A percentile compares a stretch with the other conserved stretches of the same genome.
phyloP scores from a whole-genome alignment of 2,113 vertebrate species.

The Amphiprion percula region DNA sequence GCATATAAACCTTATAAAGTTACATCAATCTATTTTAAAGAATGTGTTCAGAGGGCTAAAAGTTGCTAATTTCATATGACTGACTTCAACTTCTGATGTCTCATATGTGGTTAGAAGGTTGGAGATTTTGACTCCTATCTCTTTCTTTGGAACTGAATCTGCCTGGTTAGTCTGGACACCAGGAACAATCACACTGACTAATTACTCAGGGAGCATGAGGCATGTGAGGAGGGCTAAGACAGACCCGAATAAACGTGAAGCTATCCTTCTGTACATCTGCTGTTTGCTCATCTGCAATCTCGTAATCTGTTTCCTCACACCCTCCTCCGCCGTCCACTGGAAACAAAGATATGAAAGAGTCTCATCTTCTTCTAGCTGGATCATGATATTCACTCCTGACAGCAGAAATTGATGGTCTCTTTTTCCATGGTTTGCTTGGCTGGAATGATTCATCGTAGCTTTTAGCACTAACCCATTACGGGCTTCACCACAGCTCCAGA shows the following conservation, averaged over 20 bases:
- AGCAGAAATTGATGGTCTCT: conserved; percentile 46
- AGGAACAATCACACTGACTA: conserved; percentile 4
- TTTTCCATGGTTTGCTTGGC: conserved; percentile 55
- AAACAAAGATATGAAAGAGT: conserved; percentile 45
- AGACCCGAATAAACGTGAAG: background rate
- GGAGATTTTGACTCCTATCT: background rate
- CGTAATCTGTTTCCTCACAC: conserved; percentile 16
- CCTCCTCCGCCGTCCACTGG: background rate
- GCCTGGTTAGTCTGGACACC: background rate
- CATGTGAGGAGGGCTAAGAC: conserved; percentile 2
- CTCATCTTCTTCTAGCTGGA: conserved; percentile 41
- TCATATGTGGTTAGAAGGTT: background rate
- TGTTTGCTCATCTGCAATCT: conserved; percentile 14
- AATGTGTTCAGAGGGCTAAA: too few relatives aligned
- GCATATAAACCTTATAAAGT: too few relatives aligned
- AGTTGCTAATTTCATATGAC: too few relatives aligned
- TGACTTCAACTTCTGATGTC: too few relatives aligned
- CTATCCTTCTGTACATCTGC: background rate
- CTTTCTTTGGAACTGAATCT: background rate
- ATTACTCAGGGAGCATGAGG: background rate
- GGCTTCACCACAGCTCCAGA: conserved; percentile 74
- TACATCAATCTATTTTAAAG: too few relatives aligned
- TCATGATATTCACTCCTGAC: conserved; percentile 41
- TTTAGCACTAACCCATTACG: conserved; percentile 70
- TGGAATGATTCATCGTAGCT: conserved; percentile 67